These are phyloP conservation scores for Sterrhoptilus dennistouni DNA, from an alignment of 2,113 vertebrate genomes.

Conservation along the genomic window DNA sequence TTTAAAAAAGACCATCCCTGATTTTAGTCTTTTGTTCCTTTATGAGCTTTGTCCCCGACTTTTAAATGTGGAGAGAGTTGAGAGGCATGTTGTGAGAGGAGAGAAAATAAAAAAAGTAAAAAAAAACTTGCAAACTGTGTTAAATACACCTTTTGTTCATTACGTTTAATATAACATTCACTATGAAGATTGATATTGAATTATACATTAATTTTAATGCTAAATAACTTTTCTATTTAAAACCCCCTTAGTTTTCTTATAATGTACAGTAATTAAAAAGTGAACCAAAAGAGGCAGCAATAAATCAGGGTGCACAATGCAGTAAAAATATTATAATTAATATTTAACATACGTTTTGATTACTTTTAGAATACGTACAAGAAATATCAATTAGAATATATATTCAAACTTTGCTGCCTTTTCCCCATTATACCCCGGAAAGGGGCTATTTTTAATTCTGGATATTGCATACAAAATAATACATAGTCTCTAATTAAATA, in stretches of 20 bases:
- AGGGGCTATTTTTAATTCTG: slow-evolving; percentile 82
- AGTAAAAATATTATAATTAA: slow-evolving; percentile 83
- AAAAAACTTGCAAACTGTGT: slow-evolving; percentile 79
- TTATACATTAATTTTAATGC: slow-evolving; percentile 78
- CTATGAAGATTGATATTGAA: slow-evolving; percentile 74
- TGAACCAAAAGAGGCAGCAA: slow-evolving; percentile 78
- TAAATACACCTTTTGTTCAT: slow-evolving; percentile 84
- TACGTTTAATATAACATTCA: slow-evolving; percentile 81
- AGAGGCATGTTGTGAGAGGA: slow-evolving; percentile 80
- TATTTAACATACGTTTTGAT: slow-evolving; percentile 84
- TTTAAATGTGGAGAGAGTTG: slow-evolving; percentile 78
- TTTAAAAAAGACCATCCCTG: slow-evolving; percentile 80
- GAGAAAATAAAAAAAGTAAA: slow-evolving; percentile 68
- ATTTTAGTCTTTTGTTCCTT: slow-evolving; percentile 84
- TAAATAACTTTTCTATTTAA: slow-evolving; percentile 77
- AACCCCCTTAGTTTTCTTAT: slow-evolving; percentile 77
- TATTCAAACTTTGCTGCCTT: slow-evolving; percentile 80
- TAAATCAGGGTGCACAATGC: slow-evolving; percentile 81
- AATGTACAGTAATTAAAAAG: slow-evolving; percentile 81
- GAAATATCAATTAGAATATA: slow-evolving; percentile 85
- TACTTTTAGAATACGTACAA: slow-evolving; percentile 79
- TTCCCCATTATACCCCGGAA: slow-evolving; percentile 71
- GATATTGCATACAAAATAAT: slow-evolving; percentile 82
- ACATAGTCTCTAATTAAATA: slow-evolving; percentile 82
- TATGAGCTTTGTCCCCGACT: slow-evolving; percentile 82